Evolutionary conservation across 37 sponge, comb jelly and placozoan species (phyloP).

Genomic region (Dysidea cf. avara): DNA sequence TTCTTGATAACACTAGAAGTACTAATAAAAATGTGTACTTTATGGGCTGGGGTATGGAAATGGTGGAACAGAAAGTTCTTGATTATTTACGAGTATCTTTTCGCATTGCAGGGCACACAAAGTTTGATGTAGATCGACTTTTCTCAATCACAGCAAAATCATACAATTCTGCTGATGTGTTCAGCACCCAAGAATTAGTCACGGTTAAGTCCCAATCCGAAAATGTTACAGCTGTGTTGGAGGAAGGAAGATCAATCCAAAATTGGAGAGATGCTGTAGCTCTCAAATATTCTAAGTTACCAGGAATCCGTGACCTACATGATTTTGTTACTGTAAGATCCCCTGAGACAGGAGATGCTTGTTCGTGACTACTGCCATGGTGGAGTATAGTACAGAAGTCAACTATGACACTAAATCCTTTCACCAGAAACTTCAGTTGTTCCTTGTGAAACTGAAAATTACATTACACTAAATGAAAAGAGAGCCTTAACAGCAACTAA

Average conservation of each 20-base stretch:
- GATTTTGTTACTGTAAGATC: neutral
- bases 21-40: too few species aligned
- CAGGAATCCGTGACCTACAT: slow-evolving; percentile 10
- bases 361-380: too few species aligned
- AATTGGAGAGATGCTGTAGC: slow-evolving; percentile 7
- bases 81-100: slow-evolving; percentile 22
- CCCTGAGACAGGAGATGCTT: neutral
- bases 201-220: neutral
- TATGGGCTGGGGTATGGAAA: too few species aligned
- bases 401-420: too few species aligned
- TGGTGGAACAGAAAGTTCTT: neutral
- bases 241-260: neutral
- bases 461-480: too few species aligned
- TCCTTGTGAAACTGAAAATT: too few species aligned
- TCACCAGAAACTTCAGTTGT: too few species aligned
- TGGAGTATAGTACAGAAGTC: too few species aligned
- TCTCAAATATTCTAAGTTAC: slow-evolving; percentile 1
- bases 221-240: slow-evolving; percentile 3
- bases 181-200: too few species aligned
- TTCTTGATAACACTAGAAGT: slow-evolving; percentile 53
- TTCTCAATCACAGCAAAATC: too few species aligned
- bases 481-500: too few species aligned
- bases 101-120: slow-evolving; percentile 51
- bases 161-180: too few species aligned
- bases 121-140: slow-evolving; percentile 51